A percentile compares a stretch with the other conserved stretches of the same genome.
Conservation (phyloP, 1,140 invertebrate species). For the Drosophila busckii region DNA sequence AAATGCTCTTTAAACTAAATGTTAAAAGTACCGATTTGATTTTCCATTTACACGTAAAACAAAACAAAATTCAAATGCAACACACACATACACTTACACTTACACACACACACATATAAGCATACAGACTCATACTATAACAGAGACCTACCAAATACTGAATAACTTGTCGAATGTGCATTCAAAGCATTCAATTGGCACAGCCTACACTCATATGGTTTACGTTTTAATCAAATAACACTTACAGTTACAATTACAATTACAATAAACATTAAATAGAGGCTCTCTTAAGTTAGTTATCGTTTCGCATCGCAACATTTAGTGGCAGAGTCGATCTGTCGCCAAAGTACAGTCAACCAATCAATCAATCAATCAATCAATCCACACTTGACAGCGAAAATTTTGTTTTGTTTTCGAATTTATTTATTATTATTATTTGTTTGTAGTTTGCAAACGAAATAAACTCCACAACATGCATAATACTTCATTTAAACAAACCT, state of each 20-base stretch:
- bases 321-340: slow-evolving; percentile 35
- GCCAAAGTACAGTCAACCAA: slow-evolving; percentile 48
- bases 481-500: slow-evolving; percentile 41
- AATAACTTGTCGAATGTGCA: slow-evolving; percentile 61
- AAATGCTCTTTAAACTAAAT: slow-evolving; percentile 47
- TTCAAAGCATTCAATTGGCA: slow-evolving; percentile 31
- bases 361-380: slow-evolving; percentile 37
- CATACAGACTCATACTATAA: slow-evolving; percentile 23
- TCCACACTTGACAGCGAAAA: slow-evolving; percentile 45
- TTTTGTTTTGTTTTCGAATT: slow-evolving; percentile 71
- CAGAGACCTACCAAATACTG: slow-evolving; percentile 51
- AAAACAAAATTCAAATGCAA: slow-evolving; percentile 70
- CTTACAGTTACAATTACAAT: slow-evolving; percentile 26
- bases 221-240: slow-evolving; percentile 8
- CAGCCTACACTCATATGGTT: slow-evolving; percentile 39
- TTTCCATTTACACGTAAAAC: slow-evolving; percentile 53
- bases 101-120: slow-evolving; percentile 17
- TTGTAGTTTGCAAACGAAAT: slow-evolving; percentile 65
- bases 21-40: slow-evolving; percentile 54
- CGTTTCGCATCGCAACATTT: slow-evolving; percentile 45
- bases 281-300: slow-evolving; percentile 73
- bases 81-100: slow-evolving; percentile 24
- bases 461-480: slow-evolving; percentile 38
- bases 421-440: slow-evolving; percentile 24
- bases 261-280: slow-evolving; percentile 51